Evolutionary conservation across 1,140 invertebrate genomes (phyloP).

Genomic region (Zaprionus vittiger): DNA sequence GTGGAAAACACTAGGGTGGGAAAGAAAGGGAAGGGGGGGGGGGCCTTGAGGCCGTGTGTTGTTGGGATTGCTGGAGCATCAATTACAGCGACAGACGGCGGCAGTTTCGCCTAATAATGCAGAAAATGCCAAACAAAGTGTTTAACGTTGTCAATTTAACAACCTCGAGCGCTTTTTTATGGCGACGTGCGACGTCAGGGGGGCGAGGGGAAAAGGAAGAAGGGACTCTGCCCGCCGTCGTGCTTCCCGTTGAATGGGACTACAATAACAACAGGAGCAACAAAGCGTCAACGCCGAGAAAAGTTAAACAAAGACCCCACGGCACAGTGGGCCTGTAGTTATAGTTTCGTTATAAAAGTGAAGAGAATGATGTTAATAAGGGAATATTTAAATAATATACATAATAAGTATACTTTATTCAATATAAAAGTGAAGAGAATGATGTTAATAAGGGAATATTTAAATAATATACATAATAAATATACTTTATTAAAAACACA

Average conservation of each 20-base stretch:
- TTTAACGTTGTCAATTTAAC: slow-evolving; percentile 83
- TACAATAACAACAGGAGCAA: slow-evolving; percentile 55
- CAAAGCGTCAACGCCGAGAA: slow-evolving; percentile 43
- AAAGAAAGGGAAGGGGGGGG: background rate
- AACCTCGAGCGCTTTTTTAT: slow-evolving; percentile 82
- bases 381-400: background rate
- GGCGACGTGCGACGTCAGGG: slow-evolving; percentile 6
- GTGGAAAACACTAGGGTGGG: background rate
- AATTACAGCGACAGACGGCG: slow-evolving; percentile 72
- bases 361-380: background rate
- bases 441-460: background rate
- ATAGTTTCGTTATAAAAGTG: background rate
- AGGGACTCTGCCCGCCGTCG: slow-evolving; percentile 1
- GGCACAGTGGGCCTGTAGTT: slow-evolving; percentile 52
- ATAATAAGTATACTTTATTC: no score
- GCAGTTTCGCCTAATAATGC: slow-evolving; percentile 80
- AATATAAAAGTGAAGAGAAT: background rate
- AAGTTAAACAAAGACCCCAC: slow-evolving; percentile 72
- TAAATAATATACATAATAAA: no score
- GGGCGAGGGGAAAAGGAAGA: background rate
- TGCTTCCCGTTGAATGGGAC: slow-evolving; percentile 49
- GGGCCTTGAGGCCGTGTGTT: background rate
- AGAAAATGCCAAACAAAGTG: slow-evolving; percentile 83
- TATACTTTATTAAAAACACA: no score
- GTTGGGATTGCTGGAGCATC: slow-evolving; percentile 58